A percentile compares a stretch with the other conserved stretches of the same genome.
Conservation (phyloP, 2,888 invertebrate species). For the Tyria jacobaeae region DNA sequence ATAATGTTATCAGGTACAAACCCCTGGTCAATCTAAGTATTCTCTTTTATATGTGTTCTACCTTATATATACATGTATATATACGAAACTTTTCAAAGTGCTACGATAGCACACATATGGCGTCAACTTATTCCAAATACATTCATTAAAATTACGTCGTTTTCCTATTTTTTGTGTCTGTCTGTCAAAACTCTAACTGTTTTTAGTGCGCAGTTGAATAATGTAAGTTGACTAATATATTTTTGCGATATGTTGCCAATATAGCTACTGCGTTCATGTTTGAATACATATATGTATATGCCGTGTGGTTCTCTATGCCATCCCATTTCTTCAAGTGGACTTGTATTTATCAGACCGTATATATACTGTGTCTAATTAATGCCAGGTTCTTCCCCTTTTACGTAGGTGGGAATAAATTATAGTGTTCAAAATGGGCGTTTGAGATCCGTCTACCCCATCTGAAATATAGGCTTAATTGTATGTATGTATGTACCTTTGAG, state of each 20-base stretch:
- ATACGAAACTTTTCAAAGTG: too few relatives aligned
- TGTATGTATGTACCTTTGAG: too few relatives aligned
- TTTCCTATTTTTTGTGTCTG: conserved; percentile 3
- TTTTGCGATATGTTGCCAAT: conserved; percentile 4
- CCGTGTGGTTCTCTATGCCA: too few relatives aligned
- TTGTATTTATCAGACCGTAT: too few relatives aligned
- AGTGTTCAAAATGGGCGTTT: too few relatives aligned
- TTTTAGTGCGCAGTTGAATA: conserved; percentile 8
- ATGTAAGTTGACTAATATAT: conserved; percentile 3
- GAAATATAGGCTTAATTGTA: too few relatives aligned
- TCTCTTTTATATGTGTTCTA: neutral
- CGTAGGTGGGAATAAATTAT: too few relatives aligned
- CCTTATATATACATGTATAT: conserved; percentile 1
- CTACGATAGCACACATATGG: conserved; percentile 6
- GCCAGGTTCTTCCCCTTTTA: too few relatives aligned
- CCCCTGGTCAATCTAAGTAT: neutral
- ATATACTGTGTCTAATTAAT: too few relatives aligned
- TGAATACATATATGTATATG: neutral
- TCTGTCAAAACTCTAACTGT: conserved; percentile 11
- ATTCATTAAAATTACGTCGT: conserved; percentile 6
- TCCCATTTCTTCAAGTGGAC: too few relatives aligned
- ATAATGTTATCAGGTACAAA: neutral
- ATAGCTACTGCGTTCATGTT: neutral
- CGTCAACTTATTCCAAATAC: neutral
- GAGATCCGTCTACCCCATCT: too few relatives aligned